Base-by-base conservation (phyloP, 2,888 invertebrate genomes). In the Julus scandinavius region DNA sequence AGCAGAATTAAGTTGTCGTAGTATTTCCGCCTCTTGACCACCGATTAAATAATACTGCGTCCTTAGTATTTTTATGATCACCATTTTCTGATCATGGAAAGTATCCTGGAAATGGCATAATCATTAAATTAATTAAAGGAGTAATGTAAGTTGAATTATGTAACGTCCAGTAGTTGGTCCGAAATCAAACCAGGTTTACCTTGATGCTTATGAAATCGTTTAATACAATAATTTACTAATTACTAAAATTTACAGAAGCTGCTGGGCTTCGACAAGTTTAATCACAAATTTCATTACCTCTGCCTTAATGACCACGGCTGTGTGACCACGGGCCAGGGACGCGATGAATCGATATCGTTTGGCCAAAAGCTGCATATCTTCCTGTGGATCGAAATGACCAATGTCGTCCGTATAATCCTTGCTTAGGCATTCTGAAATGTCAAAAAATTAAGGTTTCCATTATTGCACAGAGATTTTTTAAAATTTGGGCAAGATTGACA, bases 21-120 rank as follows among this genome's bases (percentile, higher is more conserved):
- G 80, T 72, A 89, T 89, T 20, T 89, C 88, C 41, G 88, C 89
- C 85, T 89, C 89, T 85, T 89, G 89, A 29, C 89, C 87, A 11
- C 89, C 89, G 85, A 89, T 89, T 45, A 85, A 63, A 85, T 87
- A 89, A 80, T 88, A 88, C 15, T 87, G 41, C 11, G 72, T 40
- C 38, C 85, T 87, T n/a, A 89, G 49, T 17, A 89, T 88, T 85
- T 89, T 89, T 49, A 89, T 89, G 45, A 87, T 80, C n/a, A 88
- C 88, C 38, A 85, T 38, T n/a, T 87, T 54, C 41, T 88, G 50
- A 41, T 63, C 72, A 13, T 72, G 40, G 17, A 88, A 88, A 45
- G 63, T 86, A 72, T 88, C 88, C 88, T 88, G 85, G 40, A 85
- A 85, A 3, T 6, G 41, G 40, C n/a, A 84, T 5, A 84, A 84